A percentile compares a stretch with the other conserved stretches of the same genome.
These are phyloP conservation scores for Corydoras maculifer DNA, from an alignment of 2,113 vertebrate species.

Conservation along the genomic window DNA sequence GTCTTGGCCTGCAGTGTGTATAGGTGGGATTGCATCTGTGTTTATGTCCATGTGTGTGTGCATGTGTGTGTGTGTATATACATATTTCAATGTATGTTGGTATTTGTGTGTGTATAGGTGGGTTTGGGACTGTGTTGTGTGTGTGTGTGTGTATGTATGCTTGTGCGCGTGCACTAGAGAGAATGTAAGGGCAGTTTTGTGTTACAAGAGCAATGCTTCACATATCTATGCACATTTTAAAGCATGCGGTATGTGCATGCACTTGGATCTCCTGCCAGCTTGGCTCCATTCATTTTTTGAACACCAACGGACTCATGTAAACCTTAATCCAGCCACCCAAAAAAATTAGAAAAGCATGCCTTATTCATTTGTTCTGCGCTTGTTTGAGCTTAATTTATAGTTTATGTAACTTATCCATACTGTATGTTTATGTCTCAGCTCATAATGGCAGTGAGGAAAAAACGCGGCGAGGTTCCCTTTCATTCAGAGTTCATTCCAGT, in stretches of 20 bases:
- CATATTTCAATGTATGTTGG: too few species aligned
- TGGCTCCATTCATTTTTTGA: slow-evolving; percentile 31
- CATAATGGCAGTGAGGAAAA: slow-evolving; percentile 8
- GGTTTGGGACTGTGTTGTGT: background rate
- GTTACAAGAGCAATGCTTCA: slow-evolving; percentile 54
- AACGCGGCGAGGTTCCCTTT: slow-evolving; percentile 19
- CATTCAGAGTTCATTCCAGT: slow-evolving; percentile 8
- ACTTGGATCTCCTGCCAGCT: slow-evolving; percentile 42
- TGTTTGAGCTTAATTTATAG: slow-evolving; percentile 45
- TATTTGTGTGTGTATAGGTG: too few species aligned
- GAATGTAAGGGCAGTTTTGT: slow-evolving; percentile 44
- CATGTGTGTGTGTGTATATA: too few species aligned
- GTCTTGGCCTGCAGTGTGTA: background rate
- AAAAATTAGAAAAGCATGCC: slow-evolving; percentile 6
- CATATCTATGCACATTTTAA: slow-evolving; percentile 52
- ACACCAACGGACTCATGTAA: slow-evolving; percentile 48
- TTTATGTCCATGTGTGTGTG: too few species aligned
- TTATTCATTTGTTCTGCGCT: background rate
- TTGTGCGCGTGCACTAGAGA: background rate
- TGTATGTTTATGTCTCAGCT: slow-evolving; percentile 41
- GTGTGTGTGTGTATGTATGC: slow-evolving; percentile 20
- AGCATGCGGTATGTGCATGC: slow-evolving; percentile 55
- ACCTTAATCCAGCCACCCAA: slow-evolving; percentile 50
- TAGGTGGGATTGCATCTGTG: too few species aligned
- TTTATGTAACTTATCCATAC: slow-evolving; percentile 47